A percentile compares a stretch with the other conserved stretches of the same genome.
These are phyloP conservation scores for Hecatera dysodea DNA, from an alignment of 2,888 invertebrate species.

Conservation along the genomic window DNA sequence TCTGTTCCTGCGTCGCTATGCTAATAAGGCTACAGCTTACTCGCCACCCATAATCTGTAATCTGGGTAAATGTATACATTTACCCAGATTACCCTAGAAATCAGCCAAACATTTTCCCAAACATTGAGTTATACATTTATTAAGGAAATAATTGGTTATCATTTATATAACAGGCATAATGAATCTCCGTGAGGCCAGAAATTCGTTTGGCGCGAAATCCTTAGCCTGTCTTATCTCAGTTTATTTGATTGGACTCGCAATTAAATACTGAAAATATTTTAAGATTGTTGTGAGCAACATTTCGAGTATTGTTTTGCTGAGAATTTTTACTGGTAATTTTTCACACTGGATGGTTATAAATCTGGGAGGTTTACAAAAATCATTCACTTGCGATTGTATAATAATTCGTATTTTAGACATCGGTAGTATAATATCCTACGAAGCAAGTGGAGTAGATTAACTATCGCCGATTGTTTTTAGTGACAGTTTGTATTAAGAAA, in stretches of 20 bases:
- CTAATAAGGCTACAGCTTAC: background rate
- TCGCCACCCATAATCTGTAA: conserved; percentile 10
- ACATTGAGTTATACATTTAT: conserved; percentile 23
- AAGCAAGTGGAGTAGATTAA: too few species aligned
- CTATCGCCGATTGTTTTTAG: too few species aligned
- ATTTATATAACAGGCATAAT: conserved; percentile 39
- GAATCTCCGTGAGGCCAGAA: conserved; percentile 20
- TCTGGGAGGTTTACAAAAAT: background rate
- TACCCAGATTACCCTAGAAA: conserved; percentile 21
- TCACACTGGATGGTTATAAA: background rate
- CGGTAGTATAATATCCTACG: background rate
- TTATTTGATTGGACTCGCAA: conserved; percentile 38
- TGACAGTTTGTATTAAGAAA: too few species aligned
- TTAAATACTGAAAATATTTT: conserved; percentile 32
- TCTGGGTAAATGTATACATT: conserved; percentile 11
- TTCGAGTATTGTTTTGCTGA: background rate
- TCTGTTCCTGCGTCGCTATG: background rate
- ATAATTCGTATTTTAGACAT: background rate
- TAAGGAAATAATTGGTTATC: conserved; percentile 40
- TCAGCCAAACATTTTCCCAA: conserved; percentile 33
- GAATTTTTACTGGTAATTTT: background rate
- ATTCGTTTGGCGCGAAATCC: conserved; percentile 30
- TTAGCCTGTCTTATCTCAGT: conserved; percentile 19
- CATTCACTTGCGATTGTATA: background rate
- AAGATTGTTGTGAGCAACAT: background rate